Percentiles rank a stretch among this genome's conserved stretches.
Evolutionary conservation across 2,797 vertebrate genomes (phyloP).

Genomic region (Novumbra hubbsi): DNA sequence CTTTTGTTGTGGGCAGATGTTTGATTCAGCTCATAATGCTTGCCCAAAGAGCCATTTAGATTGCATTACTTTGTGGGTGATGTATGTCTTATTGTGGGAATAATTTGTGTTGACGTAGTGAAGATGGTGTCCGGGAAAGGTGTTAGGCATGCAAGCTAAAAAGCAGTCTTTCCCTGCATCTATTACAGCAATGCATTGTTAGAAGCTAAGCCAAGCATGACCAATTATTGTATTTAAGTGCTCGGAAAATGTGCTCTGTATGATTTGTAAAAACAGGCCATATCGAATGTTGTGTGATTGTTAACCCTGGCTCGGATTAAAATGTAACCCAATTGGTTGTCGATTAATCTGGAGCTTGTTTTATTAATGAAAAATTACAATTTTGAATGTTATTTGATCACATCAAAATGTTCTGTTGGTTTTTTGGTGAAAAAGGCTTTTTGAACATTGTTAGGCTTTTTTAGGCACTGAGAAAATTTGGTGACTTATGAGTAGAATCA

Average conservation of each 20-base stretch:
- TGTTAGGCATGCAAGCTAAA: slow-evolving; percentile 29
- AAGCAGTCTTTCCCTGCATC: slow-evolving; percentile 39
- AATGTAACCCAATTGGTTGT: slow-evolving; percentile 13
- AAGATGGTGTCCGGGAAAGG: slow-evolving; percentile 5
- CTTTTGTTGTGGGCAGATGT: too few relatives aligned
- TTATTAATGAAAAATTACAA: slow-evolving; percentile 27
- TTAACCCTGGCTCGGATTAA: slow-evolving; percentile 11
- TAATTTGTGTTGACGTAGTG: too few relatives aligned
- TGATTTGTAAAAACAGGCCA: slow-evolving; percentile 16
- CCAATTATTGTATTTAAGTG: slow-evolving; percentile 30
- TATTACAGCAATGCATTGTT: slow-evolving; percentile 52
- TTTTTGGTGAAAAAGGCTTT: too few relatives aligned
- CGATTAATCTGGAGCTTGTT: slow-evolving; percentile 21
- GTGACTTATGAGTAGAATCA: too few relatives aligned
- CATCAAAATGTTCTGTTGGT: too few relatives aligned
- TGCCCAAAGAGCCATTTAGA: too few relatives aligned
- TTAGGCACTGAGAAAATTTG: too few relatives aligned
- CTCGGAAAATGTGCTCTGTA: slow-evolving; percentile 34
- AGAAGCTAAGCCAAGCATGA: slow-evolving; percentile 55
- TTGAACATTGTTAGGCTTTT: too few relatives aligned
- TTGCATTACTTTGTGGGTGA: too few relatives aligned
- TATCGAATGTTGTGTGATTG: neutral
- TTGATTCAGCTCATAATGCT: too few relatives aligned
- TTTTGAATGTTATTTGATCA: too few relatives aligned
- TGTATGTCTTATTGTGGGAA: too few relatives aligned